phyloP scores from a whole-genome alignment of 2,113 vertebrate genomes.

The Athene cunicularia region DNA sequence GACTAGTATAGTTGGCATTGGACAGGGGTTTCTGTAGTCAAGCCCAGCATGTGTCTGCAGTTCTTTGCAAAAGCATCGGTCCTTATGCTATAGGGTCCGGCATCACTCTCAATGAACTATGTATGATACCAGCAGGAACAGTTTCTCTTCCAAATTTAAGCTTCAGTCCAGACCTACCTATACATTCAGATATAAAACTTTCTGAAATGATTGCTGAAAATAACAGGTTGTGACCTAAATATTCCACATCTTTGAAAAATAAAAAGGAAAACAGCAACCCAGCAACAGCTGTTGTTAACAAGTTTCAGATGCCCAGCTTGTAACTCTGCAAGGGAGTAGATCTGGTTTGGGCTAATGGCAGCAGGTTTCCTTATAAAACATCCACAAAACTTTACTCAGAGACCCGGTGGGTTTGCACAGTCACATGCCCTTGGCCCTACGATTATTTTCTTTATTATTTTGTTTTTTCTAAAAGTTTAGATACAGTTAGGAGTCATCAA shows the following conservation, averaged over 20 bases:
- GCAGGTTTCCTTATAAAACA: neutral
- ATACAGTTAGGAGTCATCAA: neutral
- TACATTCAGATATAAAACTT: neutral
- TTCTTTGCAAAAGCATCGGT: neutral
- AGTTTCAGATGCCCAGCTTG: neutral
- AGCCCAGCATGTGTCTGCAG: neutral
- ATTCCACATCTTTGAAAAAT: neutral
- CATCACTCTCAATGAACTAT: neutral
- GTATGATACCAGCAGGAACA: neutral
- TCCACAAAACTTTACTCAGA: neutral
- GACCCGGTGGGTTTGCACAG: neutral
- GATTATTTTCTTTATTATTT: too few species aligned
- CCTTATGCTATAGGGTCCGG: neutral
- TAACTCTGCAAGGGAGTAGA: neutral
- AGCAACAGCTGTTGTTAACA: conserved; percentile 9
- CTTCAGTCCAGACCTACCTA: neutral
- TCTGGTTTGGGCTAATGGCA: neutral
- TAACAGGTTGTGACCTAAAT: neutral
- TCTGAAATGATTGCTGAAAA: neutral
- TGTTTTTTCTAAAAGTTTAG: neutral
- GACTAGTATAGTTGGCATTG: neutral
- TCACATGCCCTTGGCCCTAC: neutral
- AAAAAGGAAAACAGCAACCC: neutral
- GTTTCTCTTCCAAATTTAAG: neutral
- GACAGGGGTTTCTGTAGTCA: neutral